Evolutionary conservation across 37 sponge, comb jelly and placozoan species (phyloP).

Genomic region (Chondrilla cf. caribensis): DNA sequence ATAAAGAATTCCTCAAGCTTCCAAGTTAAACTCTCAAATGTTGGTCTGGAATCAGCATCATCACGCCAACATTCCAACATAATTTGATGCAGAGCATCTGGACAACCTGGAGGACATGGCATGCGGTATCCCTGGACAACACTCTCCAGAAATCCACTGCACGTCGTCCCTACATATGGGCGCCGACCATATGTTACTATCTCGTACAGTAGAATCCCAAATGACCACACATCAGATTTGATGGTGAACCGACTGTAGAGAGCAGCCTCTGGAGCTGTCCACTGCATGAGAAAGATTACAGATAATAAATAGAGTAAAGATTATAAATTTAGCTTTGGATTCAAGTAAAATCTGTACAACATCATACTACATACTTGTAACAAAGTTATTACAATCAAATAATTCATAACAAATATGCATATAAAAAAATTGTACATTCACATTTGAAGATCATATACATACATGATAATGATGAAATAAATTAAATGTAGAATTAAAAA

Average conservation of each 20-base stretch:
- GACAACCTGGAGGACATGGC: conserved; percentile 68
- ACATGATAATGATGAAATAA: too few species aligned
- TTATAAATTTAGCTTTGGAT: too few species aligned
- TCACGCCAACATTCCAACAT: conserved; percentile 92
- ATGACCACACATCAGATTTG: conserved; percentile 98
- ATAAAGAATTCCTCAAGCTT: conserved; percentile 83
- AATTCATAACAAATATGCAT: too few species aligned
- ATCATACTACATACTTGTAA: too few species aligned
- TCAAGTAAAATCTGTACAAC: neutral
- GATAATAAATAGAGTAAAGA: neutral
- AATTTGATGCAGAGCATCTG: conserved; percentile 65
- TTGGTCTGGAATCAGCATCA: conserved; percentile 66
- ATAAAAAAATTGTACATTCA: too few species aligned
- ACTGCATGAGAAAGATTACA: conserved; percentile 95
- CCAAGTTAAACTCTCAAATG: conserved; percentile 89
- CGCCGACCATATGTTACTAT: conserved; percentile 93
- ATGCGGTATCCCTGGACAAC: conserved; percentile 77
- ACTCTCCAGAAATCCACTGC: conserved; percentile 78
- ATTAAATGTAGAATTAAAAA: too few species aligned
- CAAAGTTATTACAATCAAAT: too few species aligned
- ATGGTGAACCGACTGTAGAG: conserved; percentile 94
- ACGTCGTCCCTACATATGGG: conserved; percentile 96
- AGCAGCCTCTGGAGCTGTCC: conserved; percentile 99
- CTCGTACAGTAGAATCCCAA: conserved; percentile 92
- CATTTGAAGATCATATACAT: conserved; percentile 49